phyloP scores from a whole-genome alignment of 1,140 invertebrate species.

The Drosophila pandora region DNA sequence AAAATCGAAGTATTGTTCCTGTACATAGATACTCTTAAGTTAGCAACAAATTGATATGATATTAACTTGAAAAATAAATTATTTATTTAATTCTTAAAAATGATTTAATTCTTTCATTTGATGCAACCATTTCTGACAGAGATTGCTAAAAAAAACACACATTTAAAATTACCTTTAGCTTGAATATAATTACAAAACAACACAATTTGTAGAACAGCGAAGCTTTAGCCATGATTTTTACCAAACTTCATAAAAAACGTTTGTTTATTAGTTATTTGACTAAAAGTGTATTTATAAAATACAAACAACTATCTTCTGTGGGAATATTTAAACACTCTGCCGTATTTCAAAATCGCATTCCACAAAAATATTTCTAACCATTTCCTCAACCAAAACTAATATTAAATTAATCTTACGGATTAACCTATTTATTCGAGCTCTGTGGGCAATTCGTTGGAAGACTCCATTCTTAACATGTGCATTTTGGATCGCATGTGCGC shows the following conservation, averaged over 20 bases:
- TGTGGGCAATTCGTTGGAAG: neutral
- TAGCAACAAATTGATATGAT: neutral
- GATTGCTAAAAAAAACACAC: neutral
- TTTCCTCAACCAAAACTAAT: neutral
- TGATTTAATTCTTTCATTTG: neutral
- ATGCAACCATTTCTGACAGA: neutral
- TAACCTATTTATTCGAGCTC: neutral
- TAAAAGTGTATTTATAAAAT: constrained; percentile 3
- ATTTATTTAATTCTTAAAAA: neutral
- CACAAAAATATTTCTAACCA: neutral
- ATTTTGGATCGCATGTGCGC: constrained; percentile 59
- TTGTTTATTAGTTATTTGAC: neutral
- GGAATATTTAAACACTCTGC: neutral
- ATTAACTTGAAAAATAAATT: constrained; percentile 7
- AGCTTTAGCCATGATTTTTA: too few species aligned
- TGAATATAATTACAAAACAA: too few species aligned
- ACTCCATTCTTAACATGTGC: constrained; percentile 17
- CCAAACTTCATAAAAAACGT: too few species aligned
- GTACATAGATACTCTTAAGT: neutral
- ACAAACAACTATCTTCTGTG: neutral
- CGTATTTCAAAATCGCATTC: neutral
- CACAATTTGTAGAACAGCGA: too few species aligned
- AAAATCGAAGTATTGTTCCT: neutral
- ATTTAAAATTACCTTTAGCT: neutral
- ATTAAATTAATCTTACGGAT: neutral